Percentiles rank a stretch among this genome's conserved stretches.
phyloP scores from a whole-genome alignment of 92 coral and sea anemone genomes.

The Diadumene lineata region DNA sequence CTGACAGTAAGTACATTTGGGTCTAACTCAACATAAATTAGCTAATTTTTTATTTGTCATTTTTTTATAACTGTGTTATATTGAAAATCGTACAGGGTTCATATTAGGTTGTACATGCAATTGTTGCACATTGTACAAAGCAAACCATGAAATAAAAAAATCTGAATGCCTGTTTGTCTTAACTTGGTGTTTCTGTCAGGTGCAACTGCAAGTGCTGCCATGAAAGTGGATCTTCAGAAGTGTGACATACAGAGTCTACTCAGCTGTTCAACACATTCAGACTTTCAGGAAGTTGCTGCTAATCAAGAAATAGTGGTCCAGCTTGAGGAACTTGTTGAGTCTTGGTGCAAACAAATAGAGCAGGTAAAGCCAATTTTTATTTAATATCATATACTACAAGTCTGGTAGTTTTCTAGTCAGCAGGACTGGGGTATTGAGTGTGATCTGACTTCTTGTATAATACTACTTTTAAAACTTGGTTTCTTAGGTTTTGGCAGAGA shows the following conservation, averaged over 20 bases:
- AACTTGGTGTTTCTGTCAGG: constrained; percentile 47
- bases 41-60: no score
- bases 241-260: constrained; percentile 64
- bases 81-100: no score
- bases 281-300: constrained; percentile 70
- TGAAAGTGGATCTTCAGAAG: constrained; percentile 69
- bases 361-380: no score
- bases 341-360: constrained; percentile 89
- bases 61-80: no score
- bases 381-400: no score
- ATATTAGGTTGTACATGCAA: no score
- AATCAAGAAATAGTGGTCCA: constrained; percentile 62
- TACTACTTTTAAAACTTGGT: neutral
- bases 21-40: neutral
- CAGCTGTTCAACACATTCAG: constrained; percentile 64
- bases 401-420: no score
- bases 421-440: no score
- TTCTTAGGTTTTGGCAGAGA: constrained; percentile 78
- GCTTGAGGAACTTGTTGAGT: constrained; percentile 77
- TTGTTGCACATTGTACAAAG: no score
- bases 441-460: no score
- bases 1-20: constrained; percentile 63
- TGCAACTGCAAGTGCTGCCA: constrained; percentile 65
- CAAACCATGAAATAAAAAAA: no score
- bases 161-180: no score